Conservation (phyloP, 2,113 vertebrate species). For the Gila orcuttii region DNA sequence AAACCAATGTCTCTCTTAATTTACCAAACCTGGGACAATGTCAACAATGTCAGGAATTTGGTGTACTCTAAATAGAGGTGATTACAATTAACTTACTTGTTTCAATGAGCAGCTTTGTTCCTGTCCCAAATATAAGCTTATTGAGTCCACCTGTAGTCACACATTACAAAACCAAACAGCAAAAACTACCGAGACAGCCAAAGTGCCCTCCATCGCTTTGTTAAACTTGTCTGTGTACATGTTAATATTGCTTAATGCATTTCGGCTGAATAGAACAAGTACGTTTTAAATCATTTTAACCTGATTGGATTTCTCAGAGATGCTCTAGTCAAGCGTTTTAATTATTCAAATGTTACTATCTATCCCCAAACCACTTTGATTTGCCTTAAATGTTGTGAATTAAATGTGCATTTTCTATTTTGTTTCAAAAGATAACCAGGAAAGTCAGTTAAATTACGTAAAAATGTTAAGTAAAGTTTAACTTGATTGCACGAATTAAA, state of each 20-base stretch:
- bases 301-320: background rate
- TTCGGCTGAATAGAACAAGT: background rate
- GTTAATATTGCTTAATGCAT: background rate
- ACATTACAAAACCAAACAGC: slow-evolving; percentile 32
- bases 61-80: background rate
- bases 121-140: slow-evolving; percentile 46
- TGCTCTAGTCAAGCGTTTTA: background rate
- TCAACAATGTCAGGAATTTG: background rate
- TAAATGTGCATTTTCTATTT: too few relatives aligned
- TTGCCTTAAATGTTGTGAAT: background rate
- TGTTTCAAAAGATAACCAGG: background rate
- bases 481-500: background rate
- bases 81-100: slow-evolving; percentile 41
- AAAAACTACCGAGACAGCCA: slow-evolving; percentile 11
- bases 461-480: background rate
- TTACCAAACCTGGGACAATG: background rate
- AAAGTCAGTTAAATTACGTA: background rate
- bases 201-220: background rate
- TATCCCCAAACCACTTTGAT: background rate
- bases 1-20: background rate
- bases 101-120: slow-evolving; percentile 30
- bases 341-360: background rate
- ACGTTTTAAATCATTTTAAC: background rate
- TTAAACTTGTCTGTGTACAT: background rate
- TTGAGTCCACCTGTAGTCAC: background rate